Evolutionary conservation across 2,888 invertebrate species (phyloP).

Genomic region (Plebejus melissa): DNA sequence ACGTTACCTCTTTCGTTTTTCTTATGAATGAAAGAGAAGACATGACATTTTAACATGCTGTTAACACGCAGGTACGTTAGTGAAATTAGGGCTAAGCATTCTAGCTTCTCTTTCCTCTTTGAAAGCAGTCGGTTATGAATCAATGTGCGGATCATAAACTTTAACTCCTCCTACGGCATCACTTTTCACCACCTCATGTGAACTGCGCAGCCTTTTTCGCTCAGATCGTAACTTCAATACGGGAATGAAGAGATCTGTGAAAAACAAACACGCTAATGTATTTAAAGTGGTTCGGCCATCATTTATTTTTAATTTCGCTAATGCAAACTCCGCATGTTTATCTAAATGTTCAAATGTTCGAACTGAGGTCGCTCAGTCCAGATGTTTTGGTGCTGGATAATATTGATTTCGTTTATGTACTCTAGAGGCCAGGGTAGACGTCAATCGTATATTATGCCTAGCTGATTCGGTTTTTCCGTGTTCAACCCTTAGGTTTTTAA

Average conservation of each 20-base stretch:
- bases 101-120: too few relatives aligned
- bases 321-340: slow-evolving; percentile 16
- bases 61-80: too few relatives aligned
- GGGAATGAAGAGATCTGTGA: too few relatives aligned
- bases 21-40: too few relatives aligned
- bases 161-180: neutral
- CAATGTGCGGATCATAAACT: neutral
- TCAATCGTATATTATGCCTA: neutral
- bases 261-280: slow-evolving; percentile 1
- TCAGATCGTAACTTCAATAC: neutral
- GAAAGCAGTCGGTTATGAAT: too few relatives aligned
- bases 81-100: too few relatives aligned
- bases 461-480: too few relatives aligned
- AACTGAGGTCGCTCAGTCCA: neutral
- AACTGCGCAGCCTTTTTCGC: neutral
- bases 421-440: neutral
- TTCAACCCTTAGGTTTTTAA: too few relatives aligned
- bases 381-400: neutral
- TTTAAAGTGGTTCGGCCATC: slow-evolving; percentile 2
- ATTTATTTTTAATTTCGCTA: slow-evolving; percentile 21
- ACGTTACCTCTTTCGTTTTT: too few relatives aligned
- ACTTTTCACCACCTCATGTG: neutral
- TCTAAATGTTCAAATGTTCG: neutral
- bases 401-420: neutral
- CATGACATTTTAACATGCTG: too few relatives aligned